These are phyloP conservation scores for Seriola rivoliana DNA, from an alignment of 2,113 vertebrate species.

Conservation along the genomic window DNA sequence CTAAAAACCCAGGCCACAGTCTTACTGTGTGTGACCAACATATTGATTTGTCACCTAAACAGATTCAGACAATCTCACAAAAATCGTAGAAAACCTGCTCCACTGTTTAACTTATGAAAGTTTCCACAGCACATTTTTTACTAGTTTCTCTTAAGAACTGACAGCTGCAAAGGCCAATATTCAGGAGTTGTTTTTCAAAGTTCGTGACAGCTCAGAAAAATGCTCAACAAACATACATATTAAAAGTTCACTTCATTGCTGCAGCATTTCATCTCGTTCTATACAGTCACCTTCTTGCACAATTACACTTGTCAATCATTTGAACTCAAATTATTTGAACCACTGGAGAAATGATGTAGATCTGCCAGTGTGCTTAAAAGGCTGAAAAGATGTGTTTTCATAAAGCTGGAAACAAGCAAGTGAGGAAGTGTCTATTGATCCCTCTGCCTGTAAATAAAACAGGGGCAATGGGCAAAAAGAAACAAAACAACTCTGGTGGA, in stretches of 20 bases:
- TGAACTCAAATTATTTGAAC: slow-evolving; percentile 80
- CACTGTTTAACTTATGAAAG: slow-evolving; percentile 21
- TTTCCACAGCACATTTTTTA: slow-evolving; percentile 46
- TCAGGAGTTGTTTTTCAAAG: slow-evolving; percentile 56
- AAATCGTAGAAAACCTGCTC: slow-evolving; percentile 5
- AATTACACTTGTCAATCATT: slow-evolving; percentile 89
- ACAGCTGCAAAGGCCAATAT: slow-evolving; percentile 65
- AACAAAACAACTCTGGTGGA: slow-evolving; percentile 82
- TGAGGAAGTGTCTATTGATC: slow-evolving; percentile 83
- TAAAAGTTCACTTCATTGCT: slow-evolving; percentile 56
- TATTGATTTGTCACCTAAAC: slow-evolving; percentile 15
- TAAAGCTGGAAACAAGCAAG: slow-evolving; percentile 81
- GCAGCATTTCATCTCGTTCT: slow-evolving; percentile 41
- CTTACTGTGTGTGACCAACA: background rate
- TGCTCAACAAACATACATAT: slow-evolving; percentile 74
- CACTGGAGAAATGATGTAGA: slow-evolving; percentile 84
- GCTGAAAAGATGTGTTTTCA: slow-evolving; percentile 79
- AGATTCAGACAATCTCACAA: slow-evolving; percentile 5
- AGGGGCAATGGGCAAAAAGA: slow-evolving; percentile 81
- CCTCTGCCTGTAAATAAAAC: slow-evolving; percentile 82
- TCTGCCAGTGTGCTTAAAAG: slow-evolving; percentile 71
- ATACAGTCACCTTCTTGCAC: slow-evolving; percentile 67
- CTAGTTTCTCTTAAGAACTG: slow-evolving; percentile 51
- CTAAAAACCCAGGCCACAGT: background rate
- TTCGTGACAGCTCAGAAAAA: slow-evolving; percentile 67